phyloP scores from a whole-genome alignment of 2,888 invertebrate species.

The Osmoderma eremita region DNA sequence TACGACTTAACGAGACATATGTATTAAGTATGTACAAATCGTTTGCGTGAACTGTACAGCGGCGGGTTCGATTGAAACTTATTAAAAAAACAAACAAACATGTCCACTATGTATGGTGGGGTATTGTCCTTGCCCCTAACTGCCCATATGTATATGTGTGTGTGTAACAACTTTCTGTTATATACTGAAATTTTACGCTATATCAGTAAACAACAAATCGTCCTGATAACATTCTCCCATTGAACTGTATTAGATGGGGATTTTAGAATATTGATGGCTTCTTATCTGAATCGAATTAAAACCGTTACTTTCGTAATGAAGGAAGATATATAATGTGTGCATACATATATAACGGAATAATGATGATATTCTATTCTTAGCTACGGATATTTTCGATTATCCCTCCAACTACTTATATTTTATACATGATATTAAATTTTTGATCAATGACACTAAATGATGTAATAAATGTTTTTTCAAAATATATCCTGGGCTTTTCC shows the following conservation, averaged over 20 bases:
- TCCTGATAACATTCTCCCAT: neutral
- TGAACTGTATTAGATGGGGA: conserved; percentile 1
- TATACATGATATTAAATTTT: too few relatives aligned
- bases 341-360: too few relatives aligned
- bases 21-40: neutral
- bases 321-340: neutral
- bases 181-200: conserved; percentile 1
- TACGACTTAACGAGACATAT: neutral
- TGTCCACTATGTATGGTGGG: conserved; percentile 12
- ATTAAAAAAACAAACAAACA: conserved; percentile 19
- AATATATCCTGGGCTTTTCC: too few relatives aligned
- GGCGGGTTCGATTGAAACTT: conserved; percentile 6
- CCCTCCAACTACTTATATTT: too few relatives aligned
- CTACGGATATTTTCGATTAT: too few relatives aligned
- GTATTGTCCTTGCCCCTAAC: neutral
- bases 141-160: neutral
- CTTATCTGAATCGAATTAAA: neutral
- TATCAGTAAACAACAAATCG: conserved; percentile 15
- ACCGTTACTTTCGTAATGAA: neutral
- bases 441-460: too few relatives aligned
- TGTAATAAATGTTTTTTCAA: too few relatives aligned
- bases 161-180: neutral
- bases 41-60: conserved; percentile 10
- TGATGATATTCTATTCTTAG: too few relatives aligned
- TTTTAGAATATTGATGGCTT: neutral